Evolutionary conservation across 35 echinoderm and acorn worm species (phyloP).

Genomic region (Heliocidaris erythrogramma): DNA sequence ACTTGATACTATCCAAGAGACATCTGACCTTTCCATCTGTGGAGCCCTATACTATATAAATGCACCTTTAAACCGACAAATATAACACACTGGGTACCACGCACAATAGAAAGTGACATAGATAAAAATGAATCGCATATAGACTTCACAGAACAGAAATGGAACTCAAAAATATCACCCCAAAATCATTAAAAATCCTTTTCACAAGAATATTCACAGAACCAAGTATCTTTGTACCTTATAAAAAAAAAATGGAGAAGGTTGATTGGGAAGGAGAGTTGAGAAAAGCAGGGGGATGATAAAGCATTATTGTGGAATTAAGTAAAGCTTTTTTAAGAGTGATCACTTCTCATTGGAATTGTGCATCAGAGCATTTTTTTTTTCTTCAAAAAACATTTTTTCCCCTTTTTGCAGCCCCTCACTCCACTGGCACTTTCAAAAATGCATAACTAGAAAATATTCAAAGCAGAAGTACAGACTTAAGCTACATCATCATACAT

Average conservation of each 20-base stretch:
- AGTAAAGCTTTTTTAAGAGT: background rate
- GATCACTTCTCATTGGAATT: background rate
- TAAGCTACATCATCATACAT: constrained; percentile 3
- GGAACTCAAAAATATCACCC: constrained; percentile 11
- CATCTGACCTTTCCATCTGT: background rate
- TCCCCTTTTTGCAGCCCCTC: background rate
- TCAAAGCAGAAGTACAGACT: background rate
- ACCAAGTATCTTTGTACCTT: background rate
- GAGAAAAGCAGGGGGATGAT: background rate
- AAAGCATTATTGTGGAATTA: background rate
- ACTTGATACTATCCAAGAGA: background rate
- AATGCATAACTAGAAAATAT: constrained; percentile 1
- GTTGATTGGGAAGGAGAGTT: background rate
- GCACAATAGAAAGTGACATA: background rate
- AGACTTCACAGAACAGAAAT: background rate
- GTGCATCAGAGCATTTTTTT: background rate
- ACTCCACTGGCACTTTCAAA: background rate
- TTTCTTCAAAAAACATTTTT: background rate
- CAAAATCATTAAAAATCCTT: background rate
- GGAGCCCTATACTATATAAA: background rate
- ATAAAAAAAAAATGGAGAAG: background rate
- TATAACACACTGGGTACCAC: background rate
- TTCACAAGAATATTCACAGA: constrained; percentile 29
- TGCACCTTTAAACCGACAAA: background rate
- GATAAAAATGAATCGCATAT: background rate